Conservation (phyloP, 2,797 vertebrate species). For the Myotis vivesi region DNA sequence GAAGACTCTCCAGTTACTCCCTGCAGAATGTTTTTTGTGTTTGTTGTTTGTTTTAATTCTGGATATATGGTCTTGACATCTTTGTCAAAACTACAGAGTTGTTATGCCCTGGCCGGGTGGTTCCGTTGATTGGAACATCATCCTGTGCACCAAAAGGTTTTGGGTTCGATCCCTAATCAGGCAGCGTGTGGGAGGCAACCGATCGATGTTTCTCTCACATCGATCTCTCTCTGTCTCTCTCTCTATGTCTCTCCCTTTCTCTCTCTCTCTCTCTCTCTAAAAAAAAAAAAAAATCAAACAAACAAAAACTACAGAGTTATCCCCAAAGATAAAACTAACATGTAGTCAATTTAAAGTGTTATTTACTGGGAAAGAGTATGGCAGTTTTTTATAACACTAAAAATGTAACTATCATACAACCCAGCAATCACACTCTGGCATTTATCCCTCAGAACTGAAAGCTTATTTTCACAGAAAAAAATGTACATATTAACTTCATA, state of each 20-base stretch:
- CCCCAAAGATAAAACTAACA: constrained; percentile 34
- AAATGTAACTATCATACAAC: not conserved
- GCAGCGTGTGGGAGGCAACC: not conserved
- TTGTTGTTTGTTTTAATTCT: not conserved
- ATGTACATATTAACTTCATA: not conserved
- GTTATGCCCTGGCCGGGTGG: not conserved
- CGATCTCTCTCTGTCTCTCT: not conserved
- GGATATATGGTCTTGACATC: not conserved
- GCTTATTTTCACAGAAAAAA: not conserved
- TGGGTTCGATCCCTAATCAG: not conserved
- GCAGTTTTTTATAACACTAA: constrained; percentile 38
- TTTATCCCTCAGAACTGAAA: constrained; percentile 6
- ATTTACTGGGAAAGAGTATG: not conserved
- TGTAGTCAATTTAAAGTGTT: not conserved
- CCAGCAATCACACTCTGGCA: not conserved
- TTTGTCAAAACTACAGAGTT: not conserved
- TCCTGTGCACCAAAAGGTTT: not conserved
- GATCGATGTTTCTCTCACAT: not conserved
- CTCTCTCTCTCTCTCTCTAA: not conserved
- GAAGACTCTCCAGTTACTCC: not conserved
- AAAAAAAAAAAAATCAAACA: not conserved
- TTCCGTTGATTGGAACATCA: not conserved
- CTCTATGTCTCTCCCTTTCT: not conserved
- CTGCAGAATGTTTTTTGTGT: not conserved
- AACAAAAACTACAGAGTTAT: not conserved